Base-by-base conservation (phyloP, 1,140 invertebrate genomes). In the Metaphire vulgaris region DNA sequence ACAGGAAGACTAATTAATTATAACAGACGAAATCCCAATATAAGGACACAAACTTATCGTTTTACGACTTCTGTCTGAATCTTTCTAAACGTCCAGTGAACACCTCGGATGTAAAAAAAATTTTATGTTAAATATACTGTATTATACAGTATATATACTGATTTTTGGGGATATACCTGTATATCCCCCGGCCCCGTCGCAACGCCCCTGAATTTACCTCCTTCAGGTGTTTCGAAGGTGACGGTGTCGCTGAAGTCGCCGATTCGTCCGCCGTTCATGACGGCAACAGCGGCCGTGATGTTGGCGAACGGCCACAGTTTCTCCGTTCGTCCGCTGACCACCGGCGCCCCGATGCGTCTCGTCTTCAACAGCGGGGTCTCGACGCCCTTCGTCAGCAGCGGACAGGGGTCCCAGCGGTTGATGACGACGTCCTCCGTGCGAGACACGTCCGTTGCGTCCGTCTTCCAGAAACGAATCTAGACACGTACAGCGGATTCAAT, bases 191-290 rank as follows among this genome's bases (percentile, higher is more conserved):
- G n/a, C n/a, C n/a, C n/a, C n/a, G n/a, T n/a, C n/a, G n/a, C n/a
- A n/a, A n/a, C n/a, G n/a, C n/a, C n/a, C n/a, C n/a, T n/a, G n/a
- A n/a, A 28, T 70, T 30, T n/a, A 76, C 75, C 75, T 70, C 77
- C 77, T 65, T 78, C 77, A 6, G 77, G 77, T 21, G 74, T 75
- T 21, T 69, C 56, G 69, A 78, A 78, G n/a, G 32, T 69, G 68
- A 75, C 70, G 31, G 77, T 33, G 16, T 75, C 73, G 28, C 73
- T 64, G 28, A 78, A 30, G 2, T 30, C n/a, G 6, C 77, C 77
- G 6, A n/a, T 66, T n/a, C 70, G 70, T 6, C 73, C 77, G 1
- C 77, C 77, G 29, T 78, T 78, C 28, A 75, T 26, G 31, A 78
- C 77, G 29, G 71, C n/a, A 28, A 78, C 74, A 0, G 21, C 77